Evolutionary conservation across 2,113 vertebrate species (phyloP).

Genomic region (Oxygymnocypris stewartii): DNA sequence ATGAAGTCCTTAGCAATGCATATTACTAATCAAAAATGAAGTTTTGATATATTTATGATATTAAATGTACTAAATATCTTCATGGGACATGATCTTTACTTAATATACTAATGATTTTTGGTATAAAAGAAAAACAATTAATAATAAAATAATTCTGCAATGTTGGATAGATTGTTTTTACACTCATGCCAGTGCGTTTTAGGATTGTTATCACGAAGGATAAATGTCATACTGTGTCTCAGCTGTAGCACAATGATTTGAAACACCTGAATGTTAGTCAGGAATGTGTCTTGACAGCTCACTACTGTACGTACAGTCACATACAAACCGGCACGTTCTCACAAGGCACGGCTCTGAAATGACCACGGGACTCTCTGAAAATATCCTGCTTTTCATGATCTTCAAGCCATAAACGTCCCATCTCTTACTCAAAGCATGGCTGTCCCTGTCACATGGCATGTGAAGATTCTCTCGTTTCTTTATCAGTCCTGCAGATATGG

Average conservation of each 20-base stretch:
- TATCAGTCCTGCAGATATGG: neutral
- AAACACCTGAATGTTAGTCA: neutral
- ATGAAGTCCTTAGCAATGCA: too few relatives aligned
- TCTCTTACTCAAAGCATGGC: neutral
- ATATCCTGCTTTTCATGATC: neutral
- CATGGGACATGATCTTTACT: too few relatives aligned
- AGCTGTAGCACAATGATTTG: neutral
- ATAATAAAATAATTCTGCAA: too few relatives aligned
- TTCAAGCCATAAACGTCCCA: neutral
- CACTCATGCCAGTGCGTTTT: neutral
- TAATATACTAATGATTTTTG: too few relatives aligned
- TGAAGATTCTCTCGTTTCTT: constrained; percentile 24
- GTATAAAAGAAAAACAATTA: too few relatives aligned
- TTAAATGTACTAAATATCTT: too few relatives aligned
- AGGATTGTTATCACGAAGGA: neutral
- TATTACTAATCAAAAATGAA: too few relatives aligned
- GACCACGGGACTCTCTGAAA: neutral
- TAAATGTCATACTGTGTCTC: neutral
- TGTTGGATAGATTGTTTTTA: neutral
- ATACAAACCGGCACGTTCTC: neutral
- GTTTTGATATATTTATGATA: too few relatives aligned
- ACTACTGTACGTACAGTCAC: neutral
- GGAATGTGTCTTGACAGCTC: neutral
- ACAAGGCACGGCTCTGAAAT: neutral
- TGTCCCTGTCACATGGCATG: neutral